Conservation (phyloP, 2,888 invertebrate species). For the Lymantria dispar region DNA sequence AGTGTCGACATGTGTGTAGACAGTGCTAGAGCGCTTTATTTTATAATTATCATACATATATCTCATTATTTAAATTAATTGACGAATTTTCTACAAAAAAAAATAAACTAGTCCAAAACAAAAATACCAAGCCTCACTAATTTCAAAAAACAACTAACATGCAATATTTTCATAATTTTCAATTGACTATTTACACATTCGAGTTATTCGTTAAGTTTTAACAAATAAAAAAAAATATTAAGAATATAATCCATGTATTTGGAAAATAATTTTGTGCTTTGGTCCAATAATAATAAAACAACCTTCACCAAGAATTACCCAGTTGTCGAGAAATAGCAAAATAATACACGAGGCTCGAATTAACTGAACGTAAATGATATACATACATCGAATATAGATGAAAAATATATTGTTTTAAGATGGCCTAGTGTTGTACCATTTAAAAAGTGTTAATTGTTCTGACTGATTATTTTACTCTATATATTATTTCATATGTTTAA, state of each 20-base stretch:
- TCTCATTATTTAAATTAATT: neutral
- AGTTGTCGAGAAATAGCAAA: slow-evolving; percentile 14
- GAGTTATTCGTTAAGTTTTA: neutral
- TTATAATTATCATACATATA: neutral
- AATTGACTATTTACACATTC: slow-evolving; percentile 15
- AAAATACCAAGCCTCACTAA: slow-evolving; percentile 14
- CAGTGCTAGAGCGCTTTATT: too few species aligned
- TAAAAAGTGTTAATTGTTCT: too few species aligned
- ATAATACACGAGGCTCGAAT: neutral
- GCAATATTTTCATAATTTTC: slow-evolving; percentile 32
- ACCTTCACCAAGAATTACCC: slow-evolving; percentile 14
- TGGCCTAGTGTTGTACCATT: too few species aligned
- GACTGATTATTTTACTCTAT: too few species aligned
- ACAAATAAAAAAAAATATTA: neutral
- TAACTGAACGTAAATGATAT: too few species aligned
- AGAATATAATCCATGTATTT: neutral
- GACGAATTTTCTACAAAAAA: slow-evolving; percentile 4
- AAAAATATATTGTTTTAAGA: too few species aligned
- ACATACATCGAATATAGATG: too few species aligned
- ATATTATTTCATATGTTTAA: too few species aligned
- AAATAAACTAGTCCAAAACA: slow-evolving; percentile 7
- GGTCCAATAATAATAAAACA: slow-evolving; percentile 15
- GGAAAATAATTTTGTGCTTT: slow-evolving; percentile 40
- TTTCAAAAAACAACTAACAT: slow-evolving; percentile 23
- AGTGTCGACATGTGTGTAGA: neutral